These are phyloP conservation scores for Agrotis puta DNA, from an alignment of 2,888 invertebrate genomes.

Conservation along the genomic window DNA sequence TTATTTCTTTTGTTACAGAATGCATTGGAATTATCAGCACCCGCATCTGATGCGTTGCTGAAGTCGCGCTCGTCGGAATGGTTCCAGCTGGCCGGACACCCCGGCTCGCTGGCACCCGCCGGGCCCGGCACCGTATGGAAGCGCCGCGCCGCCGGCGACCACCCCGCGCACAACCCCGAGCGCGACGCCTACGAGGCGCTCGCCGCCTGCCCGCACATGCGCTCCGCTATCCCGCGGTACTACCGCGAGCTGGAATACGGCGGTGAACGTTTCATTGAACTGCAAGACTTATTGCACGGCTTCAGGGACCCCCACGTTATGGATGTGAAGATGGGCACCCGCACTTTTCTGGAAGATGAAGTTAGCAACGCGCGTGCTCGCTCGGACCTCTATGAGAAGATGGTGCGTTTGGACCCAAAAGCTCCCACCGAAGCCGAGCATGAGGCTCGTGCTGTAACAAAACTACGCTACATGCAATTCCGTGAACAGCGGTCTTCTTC, in stretches of 20 bases:
- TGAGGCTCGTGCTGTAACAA: conserved; percentile 96
- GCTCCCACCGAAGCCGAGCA: conserved; percentile 97
- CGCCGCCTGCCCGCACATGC: conserved; percentile 93
- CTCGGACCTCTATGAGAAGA: conserved; percentile 97
- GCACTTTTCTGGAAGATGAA: conserved; percentile 98
- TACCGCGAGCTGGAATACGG: conserved; percentile 95
- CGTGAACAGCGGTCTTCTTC: conserved; percentile 98
- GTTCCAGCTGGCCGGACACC: conserved; percentile 98
- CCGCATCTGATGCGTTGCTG: conserved; percentile 96
- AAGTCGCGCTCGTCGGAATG: conserved; percentile 93
- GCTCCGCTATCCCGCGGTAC: conserved; percentile 95
- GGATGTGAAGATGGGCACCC: conserved; percentile 99
- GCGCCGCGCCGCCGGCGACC: conserved; percentile 94
- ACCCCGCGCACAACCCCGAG: conserved; percentile 94
- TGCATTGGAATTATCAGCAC: conserved; percentile 97
- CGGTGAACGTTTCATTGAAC: conserved; percentile 97
- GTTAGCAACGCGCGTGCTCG: conserved; percentile 96
- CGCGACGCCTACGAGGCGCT: conserved; percentile 95
- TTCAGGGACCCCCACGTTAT: conserved; percentile 98
- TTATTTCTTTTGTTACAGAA: conserved; percentile 92
- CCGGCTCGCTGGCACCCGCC: conserved; percentile 97
- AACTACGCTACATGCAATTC: conserved; percentile 99
- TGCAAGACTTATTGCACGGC: conserved; percentile 97
- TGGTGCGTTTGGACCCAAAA: conserved; percentile 96
- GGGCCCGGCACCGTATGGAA: conserved; percentile 98